Percentiles rank a stretch among this genome's conserved stretches.
phyloP scores from a whole-genome alignment of 1,140 invertebrate species.

The Pomacea maculata region DNA sequence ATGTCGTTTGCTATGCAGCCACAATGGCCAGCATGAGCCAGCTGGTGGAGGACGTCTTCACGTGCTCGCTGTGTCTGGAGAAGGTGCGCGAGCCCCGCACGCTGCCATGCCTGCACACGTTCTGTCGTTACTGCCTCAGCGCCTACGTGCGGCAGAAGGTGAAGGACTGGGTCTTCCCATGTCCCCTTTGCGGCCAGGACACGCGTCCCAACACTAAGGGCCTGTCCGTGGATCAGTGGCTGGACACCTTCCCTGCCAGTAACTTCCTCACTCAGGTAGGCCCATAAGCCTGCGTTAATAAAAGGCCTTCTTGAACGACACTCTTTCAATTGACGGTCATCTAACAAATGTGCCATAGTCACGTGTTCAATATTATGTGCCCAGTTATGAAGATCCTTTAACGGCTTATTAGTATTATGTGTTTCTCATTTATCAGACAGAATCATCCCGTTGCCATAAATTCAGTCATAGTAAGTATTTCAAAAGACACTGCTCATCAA shows the following conservation, averaged over 20 bases:
- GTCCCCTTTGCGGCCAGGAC: conserved; percentile 25
- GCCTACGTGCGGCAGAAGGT: conserved; percentile 20
- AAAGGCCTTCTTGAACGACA: no score
- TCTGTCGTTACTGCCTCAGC: conserved; percentile 28
- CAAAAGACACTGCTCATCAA: no score
- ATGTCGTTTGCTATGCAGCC: background rate
- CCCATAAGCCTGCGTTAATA: no score
- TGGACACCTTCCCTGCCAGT: conserved; percentile 29
- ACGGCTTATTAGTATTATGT: no score
- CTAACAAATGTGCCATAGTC: no score
- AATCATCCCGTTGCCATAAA: no score
- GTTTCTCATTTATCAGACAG: no score
- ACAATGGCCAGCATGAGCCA: conserved; percentile 27
- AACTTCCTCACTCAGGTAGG: conserved; percentile 18
- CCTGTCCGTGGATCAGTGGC: conserved; percentile 31
- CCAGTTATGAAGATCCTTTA: no score
- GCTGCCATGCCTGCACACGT: conserved; percentile 31
- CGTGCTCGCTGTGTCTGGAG: conserved; percentile 30
- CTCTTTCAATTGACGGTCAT: no score
- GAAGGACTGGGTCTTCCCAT: conserved; percentile 20
- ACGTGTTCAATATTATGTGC: no score
- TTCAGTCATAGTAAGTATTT: no score
- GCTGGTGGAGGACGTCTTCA: conserved; percentile 28
- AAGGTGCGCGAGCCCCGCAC: conserved; percentile 27
- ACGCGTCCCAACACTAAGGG: conserved; percentile 3